Base-by-base conservation (phyloP, 1,140 invertebrate genomes). In the Solenopsis invicta region DNA sequence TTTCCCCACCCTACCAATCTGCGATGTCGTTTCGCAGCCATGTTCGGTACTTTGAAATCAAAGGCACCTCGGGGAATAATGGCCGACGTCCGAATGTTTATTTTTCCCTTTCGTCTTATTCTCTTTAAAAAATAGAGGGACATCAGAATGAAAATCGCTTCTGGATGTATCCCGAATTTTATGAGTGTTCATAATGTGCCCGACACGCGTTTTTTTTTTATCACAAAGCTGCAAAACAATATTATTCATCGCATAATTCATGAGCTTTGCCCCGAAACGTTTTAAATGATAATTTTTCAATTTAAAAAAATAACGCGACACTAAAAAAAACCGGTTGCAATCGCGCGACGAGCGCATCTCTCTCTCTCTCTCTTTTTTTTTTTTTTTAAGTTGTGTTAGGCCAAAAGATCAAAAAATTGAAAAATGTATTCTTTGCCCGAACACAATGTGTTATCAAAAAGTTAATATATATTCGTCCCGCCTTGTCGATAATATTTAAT, bases 21-120 rank as follows among this genome's bases (percentile, higher is more conserved):
- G 67, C 66, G 24, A n/a, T 21, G 50, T 48, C 74, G 56, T 72
- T 71, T 78, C 62, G 50, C 48, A 86, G 52, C 71, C 37, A 29
- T 50, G 48, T 86, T 87, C 21, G 66, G 78, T 85, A 34, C 50
- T 62, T 75, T n/a, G 45, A 85, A 87, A 90, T 92, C 82, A 88
- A 92, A 90, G 87, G 69, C 81, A 90, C 88, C 75, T 90, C 41
- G 13, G 84, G 87, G 90, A 82, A 87, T 62, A 77, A 88, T 91
- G 85, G 59, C 12, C 34, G 6, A 72, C 18, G n/a, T 64, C 45
- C 64, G 71, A 76, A 76, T 84, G 72, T 89, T 89, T 90, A 90
- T 89, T 87, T 84, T 80, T 75, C 85, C 74, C 50, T 54, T 24
- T 45, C 74, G 59, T 1, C n/a, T 78, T 72, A 56, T 89, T 86